A percentile compares a stretch with the other conserved stretches of the same genome.
Evolutionary conservation across 1,140 invertebrate genomes (phyloP).

Genomic region (Ceratosolen solmsi): DNA sequence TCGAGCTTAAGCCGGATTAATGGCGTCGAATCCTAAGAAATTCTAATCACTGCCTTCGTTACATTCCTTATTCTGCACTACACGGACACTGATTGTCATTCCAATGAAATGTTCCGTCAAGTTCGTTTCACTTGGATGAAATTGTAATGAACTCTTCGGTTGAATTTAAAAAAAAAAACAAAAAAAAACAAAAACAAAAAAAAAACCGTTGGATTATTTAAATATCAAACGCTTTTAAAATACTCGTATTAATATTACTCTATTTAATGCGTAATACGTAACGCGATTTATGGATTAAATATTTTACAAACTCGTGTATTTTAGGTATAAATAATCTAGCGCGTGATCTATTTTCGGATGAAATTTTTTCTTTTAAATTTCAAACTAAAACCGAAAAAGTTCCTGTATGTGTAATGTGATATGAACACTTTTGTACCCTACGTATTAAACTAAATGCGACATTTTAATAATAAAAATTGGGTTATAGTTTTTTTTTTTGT

Average conservation of each 20-base stretch:
- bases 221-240: neutral
- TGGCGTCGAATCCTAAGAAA: constrained; percentile 29
- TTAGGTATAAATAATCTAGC: neutral
- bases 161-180: no score
- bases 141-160: neutral
- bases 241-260: neutral
- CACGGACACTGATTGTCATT: neutral
- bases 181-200: neutral
- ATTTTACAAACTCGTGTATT: neutral
- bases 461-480: no score
- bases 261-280: neutral
- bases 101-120: neutral
- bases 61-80: neutral
- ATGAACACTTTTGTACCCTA: no score
- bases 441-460: no score
- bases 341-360: neutral
- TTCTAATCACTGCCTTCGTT: constrained; percentile 5
- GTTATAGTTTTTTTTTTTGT: no score
- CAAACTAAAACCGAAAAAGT: no score
- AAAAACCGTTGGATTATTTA: neutral
- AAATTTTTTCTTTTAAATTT: no score
- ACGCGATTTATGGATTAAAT: neutral
- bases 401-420: no score
- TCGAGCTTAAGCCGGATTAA: constrained; percentile 26
- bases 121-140: neutral